phyloP scores from a whole-genome alignment of 2,113 vertebrate species.

The Brachirus orientalis region DNA sequence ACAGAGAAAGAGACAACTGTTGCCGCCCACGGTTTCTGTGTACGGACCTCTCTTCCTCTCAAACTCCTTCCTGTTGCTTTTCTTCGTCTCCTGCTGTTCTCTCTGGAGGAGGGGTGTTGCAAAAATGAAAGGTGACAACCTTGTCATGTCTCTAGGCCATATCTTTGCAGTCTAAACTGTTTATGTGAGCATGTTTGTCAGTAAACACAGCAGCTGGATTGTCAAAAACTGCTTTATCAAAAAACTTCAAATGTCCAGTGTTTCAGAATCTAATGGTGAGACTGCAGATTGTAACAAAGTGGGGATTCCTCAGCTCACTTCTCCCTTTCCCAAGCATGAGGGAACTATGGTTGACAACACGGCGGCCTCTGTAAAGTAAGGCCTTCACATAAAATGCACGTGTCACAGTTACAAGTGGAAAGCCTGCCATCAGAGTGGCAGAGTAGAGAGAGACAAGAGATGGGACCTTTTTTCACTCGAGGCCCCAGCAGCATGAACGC shows the following conservation, averaged over 20 bases:
- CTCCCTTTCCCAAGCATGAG: no score
- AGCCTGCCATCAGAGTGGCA: slow-evolving; percentile 32
- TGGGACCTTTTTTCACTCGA: slow-evolving; percentile 52
- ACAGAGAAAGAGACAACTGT: slow-evolving; percentile 46
- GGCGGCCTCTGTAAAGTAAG: no score
- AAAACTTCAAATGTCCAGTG: not conserved
- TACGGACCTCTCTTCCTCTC: slow-evolving; percentile 19
- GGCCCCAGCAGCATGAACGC: slow-evolving; percentile 58
- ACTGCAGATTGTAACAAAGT: no score
- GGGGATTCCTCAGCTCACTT: no score
- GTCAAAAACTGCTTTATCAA: not conserved
- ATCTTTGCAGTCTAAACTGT: slow-evolving; percentile 9
- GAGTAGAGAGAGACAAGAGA: slow-evolving; percentile 47
- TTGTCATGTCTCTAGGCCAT: slow-evolving; percentile 27
- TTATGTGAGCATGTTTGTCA: not conserved
- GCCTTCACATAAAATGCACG: no score
- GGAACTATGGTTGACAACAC: no score
- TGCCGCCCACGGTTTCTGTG: slow-evolving; percentile 50
- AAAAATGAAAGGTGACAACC: slow-evolving; percentile 21
- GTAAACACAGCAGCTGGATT: not conserved
- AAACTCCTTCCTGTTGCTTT: slow-evolving; percentile 18
- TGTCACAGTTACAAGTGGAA: not conserved
- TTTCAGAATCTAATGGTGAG: no score
- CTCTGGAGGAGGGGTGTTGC: slow-evolving; percentile 25
- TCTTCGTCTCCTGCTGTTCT: not conserved